Percentiles rank a stretch among this genome's conserved stretches.
Conservation (phyloP, 2,113 vertebrate genomes). For the Cyanoliseus patagonus region DNA sequence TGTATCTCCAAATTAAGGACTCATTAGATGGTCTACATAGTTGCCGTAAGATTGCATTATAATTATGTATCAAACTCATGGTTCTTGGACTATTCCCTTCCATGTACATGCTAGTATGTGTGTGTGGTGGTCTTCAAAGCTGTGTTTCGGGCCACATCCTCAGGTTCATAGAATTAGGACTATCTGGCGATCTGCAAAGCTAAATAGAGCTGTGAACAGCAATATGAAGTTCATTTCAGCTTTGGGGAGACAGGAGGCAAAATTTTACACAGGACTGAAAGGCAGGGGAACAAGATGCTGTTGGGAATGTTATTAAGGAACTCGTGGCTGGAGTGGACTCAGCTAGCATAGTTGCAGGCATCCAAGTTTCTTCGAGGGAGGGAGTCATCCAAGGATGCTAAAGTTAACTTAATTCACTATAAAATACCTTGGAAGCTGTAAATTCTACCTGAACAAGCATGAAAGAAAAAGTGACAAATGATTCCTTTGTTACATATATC, state of each 20-base stretch:
- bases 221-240: neutral
- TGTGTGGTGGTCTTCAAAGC: neutral
- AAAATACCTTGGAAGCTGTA: neutral
- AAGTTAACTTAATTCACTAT: neutral
- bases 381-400: neutral
- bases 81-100: neutral
- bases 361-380: neutral
- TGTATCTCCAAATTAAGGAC: neutral
- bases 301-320: neutral
- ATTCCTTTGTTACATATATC: neutral
- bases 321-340: neutral
- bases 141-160: neutral
- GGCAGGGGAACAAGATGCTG: neutral
- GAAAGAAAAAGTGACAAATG: neutral
- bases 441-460: neutral
- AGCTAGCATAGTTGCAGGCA: neutral
- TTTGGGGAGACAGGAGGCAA: neutral
- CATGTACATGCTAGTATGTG: neutral
- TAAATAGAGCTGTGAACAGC: neutral
- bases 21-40: neutral
- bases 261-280: neutral
- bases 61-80: neutral
- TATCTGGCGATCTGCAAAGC: neutral
- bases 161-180: neutral
- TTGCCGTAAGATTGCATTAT: neutral